Evolutionary conservation across 2,888 invertebrate species (phyloP), one percentile per base, ranked within the genome.

Genomic region (Tinea trinotella): DNA sequence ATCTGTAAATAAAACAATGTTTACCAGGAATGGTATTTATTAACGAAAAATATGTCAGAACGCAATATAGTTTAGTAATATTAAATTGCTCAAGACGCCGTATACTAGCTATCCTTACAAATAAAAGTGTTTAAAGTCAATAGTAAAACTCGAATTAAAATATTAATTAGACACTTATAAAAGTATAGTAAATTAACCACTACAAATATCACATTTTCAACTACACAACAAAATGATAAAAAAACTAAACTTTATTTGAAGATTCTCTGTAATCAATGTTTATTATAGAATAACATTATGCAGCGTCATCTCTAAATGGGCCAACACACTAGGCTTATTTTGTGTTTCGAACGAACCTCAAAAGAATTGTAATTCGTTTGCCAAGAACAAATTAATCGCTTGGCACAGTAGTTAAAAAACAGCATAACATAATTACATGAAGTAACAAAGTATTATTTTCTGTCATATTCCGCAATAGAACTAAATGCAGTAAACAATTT

Each of bases 401-500:
- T n/a, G n/a, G n/a, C n/a, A n/a, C n/a, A n/a, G n/a, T n/a, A n/a
- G n/a, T n/a, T n/a, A n/a, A n/a, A n/a, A n/a, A n/a, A n/a, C n/a
- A n/a, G n/a, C n/a, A n/a, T n/a, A n/a, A n/a, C n/a, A n/a, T n/a
- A n/a, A n/a, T n/a, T n/a, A n/a, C n/a, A n/a, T n/a, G n/a, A n/a
- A n/a, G n/a, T n/a, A n/a, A 30, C 30, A 7, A 30, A 7, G 9
- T 30, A 30, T 30, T 30, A 30, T 30, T 22, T 50, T 22, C 22
- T 69, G 71, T 77, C 75, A n/a, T n/a, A n/a, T n/a, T n/a, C n/a
- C n/a, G n/a, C 30, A 30, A 22, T 22, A 22, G 22, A 73, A 69
- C 82, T 83, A 84, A 84, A 85, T 82, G 84, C 83, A 82, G 81
- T 83, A 83, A 82, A 84, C 83, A 82, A 34, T 52, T 19, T 35